These are phyloP conservation scores for Pseudorhiza aurosa DNA, from an alignment of 30 jellyfish, hydroid and myxozoan species.

Conservation along the genomic window DNA sequence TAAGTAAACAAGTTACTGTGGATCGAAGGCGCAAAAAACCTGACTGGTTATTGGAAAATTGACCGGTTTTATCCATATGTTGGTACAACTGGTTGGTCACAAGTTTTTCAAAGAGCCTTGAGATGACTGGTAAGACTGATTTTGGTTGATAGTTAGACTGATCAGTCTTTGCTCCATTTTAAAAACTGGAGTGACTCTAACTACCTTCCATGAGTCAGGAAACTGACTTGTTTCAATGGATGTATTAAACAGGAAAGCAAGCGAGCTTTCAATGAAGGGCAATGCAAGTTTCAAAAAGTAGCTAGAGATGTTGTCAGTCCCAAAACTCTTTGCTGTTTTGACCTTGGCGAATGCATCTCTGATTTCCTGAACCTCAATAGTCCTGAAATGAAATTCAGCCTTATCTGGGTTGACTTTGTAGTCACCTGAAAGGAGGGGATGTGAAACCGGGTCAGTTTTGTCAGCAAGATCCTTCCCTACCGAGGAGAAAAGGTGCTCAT, in stretches of 20 bases:
- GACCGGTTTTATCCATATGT: not conserved
- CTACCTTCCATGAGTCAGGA: not conserved
- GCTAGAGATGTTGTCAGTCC: slow-evolving; percentile 44
- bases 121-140: not conserved
- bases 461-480: slow-evolving; percentile 52
- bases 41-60: not conserved
- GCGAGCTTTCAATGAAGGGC: slow-evolving; percentile 1
- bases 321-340: slow-evolving; percentile 34
- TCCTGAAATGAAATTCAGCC: slow-evolving; percentile 4
- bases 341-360: slow-evolving; percentile 38
- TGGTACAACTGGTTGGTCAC: slow-evolving; percentile 6
- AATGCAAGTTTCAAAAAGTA: slow-evolving; percentile 11
- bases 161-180: not conserved
- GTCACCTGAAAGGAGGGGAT: slow-evolving; percentile 38
- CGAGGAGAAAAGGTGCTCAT: slow-evolving; percentile 21
- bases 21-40: slow-evolving; percentile 18
- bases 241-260: slow-evolving; percentile 6
- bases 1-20: slow-evolving; percentile 6
- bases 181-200: not conserved
- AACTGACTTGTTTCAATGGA: slow-evolving; percentile 12
- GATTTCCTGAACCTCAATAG: not conserved
- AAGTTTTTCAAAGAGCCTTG: slow-evolving; percentile 12
- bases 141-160: not conserved
- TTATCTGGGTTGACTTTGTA: not conserved
- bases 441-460: slow-evolving; percentile 37